Conservation (phyloP, 1,140 invertebrate species). For the Aphis craccivora region DNA sequence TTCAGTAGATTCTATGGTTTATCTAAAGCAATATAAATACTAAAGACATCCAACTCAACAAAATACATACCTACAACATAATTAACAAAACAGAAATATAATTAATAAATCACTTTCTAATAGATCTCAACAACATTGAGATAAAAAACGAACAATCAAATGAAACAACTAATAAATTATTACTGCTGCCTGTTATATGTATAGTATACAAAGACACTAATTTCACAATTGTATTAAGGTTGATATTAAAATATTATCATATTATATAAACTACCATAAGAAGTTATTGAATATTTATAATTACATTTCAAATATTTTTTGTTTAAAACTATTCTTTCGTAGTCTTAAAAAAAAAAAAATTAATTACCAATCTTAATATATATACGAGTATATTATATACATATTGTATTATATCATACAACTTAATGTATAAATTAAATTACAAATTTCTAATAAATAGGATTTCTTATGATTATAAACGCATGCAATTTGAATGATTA, state of each 20-base stretch:
- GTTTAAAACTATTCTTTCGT: too few relatives aligned
- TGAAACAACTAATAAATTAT: neutral
- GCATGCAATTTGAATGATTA: neutral
- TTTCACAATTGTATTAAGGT: neutral
- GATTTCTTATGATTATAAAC: neutral
- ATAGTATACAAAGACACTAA: neutral
- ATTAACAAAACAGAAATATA: neutral
- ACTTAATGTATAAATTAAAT: neutral
- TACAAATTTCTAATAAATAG: neutral
- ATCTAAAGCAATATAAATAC: neutral
- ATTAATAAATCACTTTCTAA: conserved; percentile 4
- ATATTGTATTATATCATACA: neutral
- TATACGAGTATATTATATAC: too few relatives aligned
- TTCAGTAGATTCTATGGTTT: neutral
- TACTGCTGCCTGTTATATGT: neutral
- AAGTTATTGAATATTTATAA: too few relatives aligned
- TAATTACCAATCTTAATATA: too few relatives aligned
- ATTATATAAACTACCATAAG: neutral
- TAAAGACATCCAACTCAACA: neutral
- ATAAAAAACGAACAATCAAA: neutral
- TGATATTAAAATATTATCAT: neutral
- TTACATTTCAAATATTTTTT: too few relatives aligned
- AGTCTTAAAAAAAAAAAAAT: too few relatives aligned
- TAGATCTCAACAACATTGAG: neutral
- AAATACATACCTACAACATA: neutral